Evolutionary conservation across 2,113 vertebrate genomes (phyloP).

Genomic region (Orientallactaga bullata): DNA sequence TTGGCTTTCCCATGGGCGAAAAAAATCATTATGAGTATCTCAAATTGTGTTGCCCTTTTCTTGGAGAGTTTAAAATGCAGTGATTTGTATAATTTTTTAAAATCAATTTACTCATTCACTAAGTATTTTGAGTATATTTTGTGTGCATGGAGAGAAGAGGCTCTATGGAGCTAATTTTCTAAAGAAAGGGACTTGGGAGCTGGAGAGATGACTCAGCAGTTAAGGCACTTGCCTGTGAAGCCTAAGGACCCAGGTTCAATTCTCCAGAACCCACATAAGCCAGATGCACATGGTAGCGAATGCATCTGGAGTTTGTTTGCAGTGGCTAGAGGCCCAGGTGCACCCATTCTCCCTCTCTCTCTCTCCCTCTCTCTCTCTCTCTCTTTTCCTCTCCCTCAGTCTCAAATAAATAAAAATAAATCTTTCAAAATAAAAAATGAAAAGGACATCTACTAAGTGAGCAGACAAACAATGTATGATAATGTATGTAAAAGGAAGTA

Average conservation of each 20-base stretch:
- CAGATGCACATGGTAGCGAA: too few species aligned
- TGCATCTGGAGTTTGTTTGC: too few species aligned
- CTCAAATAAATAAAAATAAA: too few species aligned
- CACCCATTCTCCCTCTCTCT: too few species aligned
- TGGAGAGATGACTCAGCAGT: too few species aligned
- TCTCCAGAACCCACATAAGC: background rate
- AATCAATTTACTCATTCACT: background rate
- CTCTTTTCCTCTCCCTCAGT: too few species aligned
- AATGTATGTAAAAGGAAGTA: background rate
- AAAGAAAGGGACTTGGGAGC: too few species aligned
- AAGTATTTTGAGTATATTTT: background rate
- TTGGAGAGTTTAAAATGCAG: background rate
- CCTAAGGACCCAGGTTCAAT: too few species aligned
- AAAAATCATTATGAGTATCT: background rate
- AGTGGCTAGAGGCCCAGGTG: too few species aligned
- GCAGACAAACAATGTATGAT: background rate
- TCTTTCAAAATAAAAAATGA: background rate
- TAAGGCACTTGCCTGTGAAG: too few species aligned
- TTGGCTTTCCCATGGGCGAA: background rate
- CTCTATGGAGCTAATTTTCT: background rate
- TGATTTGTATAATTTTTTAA: constrained; percentile 16
- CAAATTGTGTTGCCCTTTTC: background rate
- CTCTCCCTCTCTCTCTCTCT: too few species aligned
- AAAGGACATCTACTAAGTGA: background rate
- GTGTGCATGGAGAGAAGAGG: background rate